Evolutionary conservation across 2,888 invertebrate species (phyloP).

Genomic region (Cephus sareptanus): DNA sequence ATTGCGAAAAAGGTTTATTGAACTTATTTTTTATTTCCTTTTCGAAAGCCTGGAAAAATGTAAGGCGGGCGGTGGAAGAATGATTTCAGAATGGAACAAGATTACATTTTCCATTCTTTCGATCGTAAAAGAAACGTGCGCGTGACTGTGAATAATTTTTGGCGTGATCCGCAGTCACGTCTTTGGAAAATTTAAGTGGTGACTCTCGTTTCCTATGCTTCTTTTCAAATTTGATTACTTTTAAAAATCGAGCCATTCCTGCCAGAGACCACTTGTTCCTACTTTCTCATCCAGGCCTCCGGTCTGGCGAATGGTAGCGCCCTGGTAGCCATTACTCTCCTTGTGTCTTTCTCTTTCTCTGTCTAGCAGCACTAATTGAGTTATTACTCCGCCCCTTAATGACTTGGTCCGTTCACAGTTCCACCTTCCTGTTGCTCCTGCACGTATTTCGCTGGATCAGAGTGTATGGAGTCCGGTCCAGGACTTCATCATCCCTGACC

Average conservation of each 20-base stretch:
- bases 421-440: neutral
- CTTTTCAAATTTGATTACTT: neutral
- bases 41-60: no score
- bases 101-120: no score
- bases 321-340: slow-evolving; percentile 3
- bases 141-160: neutral
- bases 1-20: no score
- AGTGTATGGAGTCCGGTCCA: no score
- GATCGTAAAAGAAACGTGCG: neutral
- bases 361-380: slow-evolving; percentile 37
- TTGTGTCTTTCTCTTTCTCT: slow-evolving; percentile 4
- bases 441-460: no score
- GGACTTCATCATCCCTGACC: no score
- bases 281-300: no score
- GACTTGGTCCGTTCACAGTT: slow-evolving; percentile 29
- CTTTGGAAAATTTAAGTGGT: neutral
- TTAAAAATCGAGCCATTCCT: neutral
- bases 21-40: no score
- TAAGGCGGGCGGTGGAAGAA: no score
- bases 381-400: slow-evolving; percentile 43
- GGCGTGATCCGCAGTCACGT: neutral
- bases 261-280: neutral
- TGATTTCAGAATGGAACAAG: no score
- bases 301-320: slow-evolving; percentile 17
- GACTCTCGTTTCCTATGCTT: no score